Conservation (phyloP, 53 echinoderm and acorn worm species). For the Glandiceps talaboti region DNA sequence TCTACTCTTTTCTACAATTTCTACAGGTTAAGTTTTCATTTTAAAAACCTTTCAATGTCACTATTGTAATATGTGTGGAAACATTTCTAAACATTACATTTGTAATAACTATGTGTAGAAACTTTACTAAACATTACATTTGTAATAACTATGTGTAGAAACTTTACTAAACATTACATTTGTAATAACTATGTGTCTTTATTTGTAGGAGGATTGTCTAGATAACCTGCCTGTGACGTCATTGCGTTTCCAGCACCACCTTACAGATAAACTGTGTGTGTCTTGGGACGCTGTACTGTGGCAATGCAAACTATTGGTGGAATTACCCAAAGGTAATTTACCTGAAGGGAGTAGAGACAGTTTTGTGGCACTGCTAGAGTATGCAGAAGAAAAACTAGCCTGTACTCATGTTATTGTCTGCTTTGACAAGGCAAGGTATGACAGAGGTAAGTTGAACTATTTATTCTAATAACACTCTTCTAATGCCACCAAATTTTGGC, state of each 20-base stretch:
- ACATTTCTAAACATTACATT: too few species aligned
- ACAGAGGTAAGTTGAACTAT: constrained; percentile 47
- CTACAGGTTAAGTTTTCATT: too few species aligned
- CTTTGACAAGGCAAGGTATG: constrained; percentile 39
- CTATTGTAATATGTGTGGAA: too few species aligned
- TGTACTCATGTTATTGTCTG: constrained; percentile 66
- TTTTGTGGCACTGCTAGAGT: constrained; percentile 74
- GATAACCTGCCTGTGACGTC: constrained; percentile 8
- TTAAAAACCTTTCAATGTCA: too few species aligned
- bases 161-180: too few species aligned
- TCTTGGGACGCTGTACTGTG: constrained; percentile 71
- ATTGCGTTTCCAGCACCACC: constrained; percentile 71
- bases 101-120: too few species aligned
- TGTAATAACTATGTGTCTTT: too few species aligned
- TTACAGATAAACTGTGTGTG: constrained; percentile 72
- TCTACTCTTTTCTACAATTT: too few species aligned
- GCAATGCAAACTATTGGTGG: constrained; percentile 22
- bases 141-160: too few species aligned
- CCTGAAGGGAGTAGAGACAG: constrained; percentile 86
- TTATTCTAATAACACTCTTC: too few species aligned
- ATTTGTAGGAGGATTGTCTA: neutral
- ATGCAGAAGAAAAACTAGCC: constrained; percentile 65
- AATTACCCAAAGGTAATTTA: constrained; percentile 46
- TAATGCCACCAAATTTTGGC: too few species aligned
- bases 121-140: too few species aligned